A percentile compares a stretch with the other conserved stretches of the same genome.
phyloP scores from a whole-genome alignment of 1,140 invertebrate genomes.

The Drosophila micromelanica region DNA sequence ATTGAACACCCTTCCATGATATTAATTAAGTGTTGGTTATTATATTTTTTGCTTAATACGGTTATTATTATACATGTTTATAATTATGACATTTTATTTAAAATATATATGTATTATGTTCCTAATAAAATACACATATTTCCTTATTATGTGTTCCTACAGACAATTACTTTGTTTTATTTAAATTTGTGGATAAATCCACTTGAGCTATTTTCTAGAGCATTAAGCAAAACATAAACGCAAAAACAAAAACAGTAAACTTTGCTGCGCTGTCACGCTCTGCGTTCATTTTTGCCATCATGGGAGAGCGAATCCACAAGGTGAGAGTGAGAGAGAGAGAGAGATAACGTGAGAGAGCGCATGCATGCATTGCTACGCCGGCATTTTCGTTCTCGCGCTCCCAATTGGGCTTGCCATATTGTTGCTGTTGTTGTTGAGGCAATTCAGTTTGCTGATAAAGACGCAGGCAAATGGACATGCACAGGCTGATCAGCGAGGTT shows the following conservation, averaged over 20 bases:
- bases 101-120: too few species aligned
- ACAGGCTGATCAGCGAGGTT: conserved; percentile 74
- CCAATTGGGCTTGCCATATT: conserved; percentile 24
- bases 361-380: conserved; percentile 17
- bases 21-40: background rate
- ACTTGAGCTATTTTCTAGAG: background rate
- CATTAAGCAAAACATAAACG: conserved; percentile 7
- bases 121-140: too few species aligned
- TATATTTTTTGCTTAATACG: too few species aligned
- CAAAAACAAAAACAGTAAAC: conserved; percentile 31
- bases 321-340: conserved; percentile 3
- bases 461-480: conserved; percentile 73
- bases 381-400: conserved; percentile 17
- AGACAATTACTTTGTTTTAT: background rate
- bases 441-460: conserved; percentile 68
- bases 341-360: background rate
- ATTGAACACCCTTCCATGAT: conserved; percentile 5
- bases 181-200: background rate
- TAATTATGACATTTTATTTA: background rate
- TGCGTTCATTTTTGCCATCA: conserved; percentile 26
- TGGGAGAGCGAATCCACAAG: conserved; percentile 2
- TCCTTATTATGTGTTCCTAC: background rate
- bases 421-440: conserved; percentile 40
- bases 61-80: background rate
- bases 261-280: conserved; percentile 3